Base-by-base conservation (phyloP, 2,888 invertebrate genomes). In the Smittia aterrima region DNA sequence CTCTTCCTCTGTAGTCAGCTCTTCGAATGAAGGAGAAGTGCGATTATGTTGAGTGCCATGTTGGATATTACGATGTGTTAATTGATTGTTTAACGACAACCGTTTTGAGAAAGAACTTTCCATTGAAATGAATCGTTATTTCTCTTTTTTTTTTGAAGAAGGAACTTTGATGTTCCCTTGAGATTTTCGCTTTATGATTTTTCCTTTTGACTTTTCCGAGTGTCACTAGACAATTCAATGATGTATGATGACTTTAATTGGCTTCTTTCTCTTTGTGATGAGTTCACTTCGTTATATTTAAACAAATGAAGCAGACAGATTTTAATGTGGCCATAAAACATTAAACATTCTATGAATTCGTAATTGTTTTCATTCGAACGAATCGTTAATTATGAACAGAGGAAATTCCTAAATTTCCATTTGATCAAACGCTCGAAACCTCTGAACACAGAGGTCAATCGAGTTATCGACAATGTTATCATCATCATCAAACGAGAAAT, bases 51-150 rank as follows among this genome's bases (percentile, higher is more conserved):
- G 40, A 40, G 66, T 66, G 38, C 16, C 40, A 40, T 66, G 66
- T 66, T 38, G 24, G 24, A 11, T 66, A 16, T 40, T 40, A 70
- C 24, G 70, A 32, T n/a, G 70, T 70, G 70, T 70, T 70, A 70
- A 70, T 70, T 70, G 70, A 70, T 41, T 54, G 53, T 54, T 70
- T 70, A 70, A 70, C 53, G 70, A 70, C 53, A 70, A 53, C 13
- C 54, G 40, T 20, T 67, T 67, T 16, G 27, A 64, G 22, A 22
- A 11, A n/a, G 47, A 13, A 47, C 2, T 47, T 47, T 47, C 16
- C 9, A 47, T 4, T 3, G 58, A 20, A 13, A 11, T 22, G 20
- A 58, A 18, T 58, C 22, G 58, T 25, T 1, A 64, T 7, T 6
- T 1, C n/a, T n/a, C n/a, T n/a, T n/a, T n/a, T n/a, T n/a, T n/a